These are phyloP conservation scores for Cryptus armator DNA, from an alignment of 2,888 invertebrate species.

Conservation along the genomic window DNA sequence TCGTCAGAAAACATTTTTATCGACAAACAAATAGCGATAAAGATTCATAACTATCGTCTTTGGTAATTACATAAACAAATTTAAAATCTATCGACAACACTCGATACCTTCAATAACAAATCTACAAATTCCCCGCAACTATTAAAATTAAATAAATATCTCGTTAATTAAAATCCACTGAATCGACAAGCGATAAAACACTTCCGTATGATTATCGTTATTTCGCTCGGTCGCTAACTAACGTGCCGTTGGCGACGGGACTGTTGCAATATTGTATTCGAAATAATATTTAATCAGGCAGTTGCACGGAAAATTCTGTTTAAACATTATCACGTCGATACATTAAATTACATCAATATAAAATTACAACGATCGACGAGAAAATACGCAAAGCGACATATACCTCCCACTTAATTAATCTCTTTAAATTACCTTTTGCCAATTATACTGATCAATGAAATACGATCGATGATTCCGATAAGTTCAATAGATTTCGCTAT, in stretches of 20 bases:
- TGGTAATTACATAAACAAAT: too few relatives aligned
- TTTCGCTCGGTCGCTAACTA: too few relatives aligned
- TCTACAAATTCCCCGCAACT: too few relatives aligned
- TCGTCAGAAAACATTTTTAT: too few relatives aligned
- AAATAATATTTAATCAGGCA: neutral
- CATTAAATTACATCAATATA: slow-evolving; percentile 9
- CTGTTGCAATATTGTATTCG: neutral
- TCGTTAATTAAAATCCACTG: neutral
- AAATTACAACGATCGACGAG: too few relatives aligned
- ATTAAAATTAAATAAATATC: neutral
- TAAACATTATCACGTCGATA: neutral
- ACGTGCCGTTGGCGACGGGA: neutral
- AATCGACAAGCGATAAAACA: neutral
- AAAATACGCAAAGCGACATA: too few relatives aligned
- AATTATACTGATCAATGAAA: slow-evolving; percentile 3
- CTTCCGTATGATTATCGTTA: too few relatives aligned
- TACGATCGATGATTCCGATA: slow-evolving; percentile 25
- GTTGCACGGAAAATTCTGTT: neutral
- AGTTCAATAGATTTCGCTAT: slow-evolving; percentile 47
- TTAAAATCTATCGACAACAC: too few relatives aligned
- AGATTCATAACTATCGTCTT: too few relatives aligned
- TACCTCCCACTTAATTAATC: too few relatives aligned
- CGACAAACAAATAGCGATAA: too few relatives aligned
- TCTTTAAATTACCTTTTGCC: neutral
- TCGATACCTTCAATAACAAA: too few relatives aligned